A percentile compares a stretch with the other conserved stretches of the same genome.
These are phyloP conservation scores for Subacronicta megacephala DNA, from an alignment of 2,888 invertebrate species.

Conservation along the genomic window DNA sequence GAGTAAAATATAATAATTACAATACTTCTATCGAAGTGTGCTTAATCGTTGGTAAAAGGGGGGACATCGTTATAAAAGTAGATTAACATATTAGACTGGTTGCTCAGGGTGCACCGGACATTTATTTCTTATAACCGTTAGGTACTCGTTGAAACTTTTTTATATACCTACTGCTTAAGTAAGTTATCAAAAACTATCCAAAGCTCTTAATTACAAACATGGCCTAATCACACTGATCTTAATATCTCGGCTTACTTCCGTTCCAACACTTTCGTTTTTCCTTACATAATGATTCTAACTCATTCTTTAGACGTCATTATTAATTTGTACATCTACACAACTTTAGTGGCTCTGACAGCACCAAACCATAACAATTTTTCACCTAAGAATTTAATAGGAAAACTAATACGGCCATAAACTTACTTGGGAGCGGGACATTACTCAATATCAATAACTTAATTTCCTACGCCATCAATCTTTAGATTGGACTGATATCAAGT, in stretches of 20 bases:
- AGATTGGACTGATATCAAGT: constrained; percentile 61
- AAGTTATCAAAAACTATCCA: constrained; percentile 5
- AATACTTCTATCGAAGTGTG: too few relatives aligned
- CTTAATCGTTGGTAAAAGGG: too few relatives aligned
- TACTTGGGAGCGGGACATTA: constrained; percentile 54
- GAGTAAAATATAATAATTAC: too few relatives aligned
- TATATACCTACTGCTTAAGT: background rate
- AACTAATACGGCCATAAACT: constrained; percentile 58
- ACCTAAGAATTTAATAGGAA: constrained; percentile 55
- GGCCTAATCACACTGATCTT: constrained; percentile 21
- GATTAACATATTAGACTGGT: too few relatives aligned
- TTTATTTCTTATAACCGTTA: too few relatives aligned
- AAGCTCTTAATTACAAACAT: constrained; percentile 15
- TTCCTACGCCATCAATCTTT: constrained; percentile 59
- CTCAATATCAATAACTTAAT: constrained; percentile 65
- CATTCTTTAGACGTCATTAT: constrained; percentile 41
- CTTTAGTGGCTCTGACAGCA: constrained; percentile 46
- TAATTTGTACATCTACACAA: constrained; percentile 46
- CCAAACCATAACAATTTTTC: constrained; percentile 60
- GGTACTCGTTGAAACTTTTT: too few relatives aligned
- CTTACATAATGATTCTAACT: constrained; percentile 28
- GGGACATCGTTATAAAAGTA: too few relatives aligned
- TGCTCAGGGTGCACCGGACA: too few relatives aligned
- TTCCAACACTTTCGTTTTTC: constrained; percentile 46
- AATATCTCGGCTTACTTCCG: constrained; percentile 25